Evolutionary conservation across 2,888 invertebrate species (phyloP).

Genomic region (Metellina segmentata): DNA sequence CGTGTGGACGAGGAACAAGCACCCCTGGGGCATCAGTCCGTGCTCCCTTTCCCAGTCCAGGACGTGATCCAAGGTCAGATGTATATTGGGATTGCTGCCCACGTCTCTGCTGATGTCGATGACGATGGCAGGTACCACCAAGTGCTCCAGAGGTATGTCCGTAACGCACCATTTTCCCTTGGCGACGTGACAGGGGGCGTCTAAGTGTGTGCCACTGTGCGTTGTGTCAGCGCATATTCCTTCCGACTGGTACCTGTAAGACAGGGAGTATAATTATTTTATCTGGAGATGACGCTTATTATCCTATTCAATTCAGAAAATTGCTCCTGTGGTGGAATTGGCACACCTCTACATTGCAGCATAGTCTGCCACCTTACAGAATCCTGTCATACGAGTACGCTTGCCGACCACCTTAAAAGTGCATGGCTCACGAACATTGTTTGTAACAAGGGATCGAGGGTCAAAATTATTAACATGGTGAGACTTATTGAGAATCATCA

Average conservation of each 20-base stretch:
- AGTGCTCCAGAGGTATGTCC: slow-evolving; percentile 82
- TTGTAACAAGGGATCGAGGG: no score
- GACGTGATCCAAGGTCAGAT: slow-evolving; percentile 59
- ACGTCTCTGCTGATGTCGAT: slow-evolving; percentile 49
- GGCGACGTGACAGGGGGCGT: slow-evolving; percentile 85
- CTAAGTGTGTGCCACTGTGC: slow-evolving; percentile 85
- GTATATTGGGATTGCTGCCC: slow-evolving; percentile 59
- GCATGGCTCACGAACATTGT: no score
- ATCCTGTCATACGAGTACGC: no score
- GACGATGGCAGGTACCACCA: slow-evolving; percentile 81
- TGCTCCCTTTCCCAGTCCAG: slow-evolving; percentile 81
- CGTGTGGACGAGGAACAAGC: slow-evolving; percentile 82
- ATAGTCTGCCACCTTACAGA: no score
- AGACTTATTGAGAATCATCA: no score
- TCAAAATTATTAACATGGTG: no score
- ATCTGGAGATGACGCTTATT: no score
- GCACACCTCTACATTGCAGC: no score
- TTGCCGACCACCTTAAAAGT: no score
- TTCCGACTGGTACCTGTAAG: slow-evolving; percentile 82
- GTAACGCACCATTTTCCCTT: slow-evolving; percentile 82
- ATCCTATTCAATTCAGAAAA: no score
- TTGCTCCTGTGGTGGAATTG: no score
- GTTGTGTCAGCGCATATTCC: slow-evolving; percentile 83
- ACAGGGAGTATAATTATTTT: not conserved
- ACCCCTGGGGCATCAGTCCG: slow-evolving; percentile 81